A percentile compares a stretch with the other conserved stretches of the same genome.
Evolutionary conservation across 1,140 invertebrate species (phyloP).

Genomic region (Formica selysi): DNA sequence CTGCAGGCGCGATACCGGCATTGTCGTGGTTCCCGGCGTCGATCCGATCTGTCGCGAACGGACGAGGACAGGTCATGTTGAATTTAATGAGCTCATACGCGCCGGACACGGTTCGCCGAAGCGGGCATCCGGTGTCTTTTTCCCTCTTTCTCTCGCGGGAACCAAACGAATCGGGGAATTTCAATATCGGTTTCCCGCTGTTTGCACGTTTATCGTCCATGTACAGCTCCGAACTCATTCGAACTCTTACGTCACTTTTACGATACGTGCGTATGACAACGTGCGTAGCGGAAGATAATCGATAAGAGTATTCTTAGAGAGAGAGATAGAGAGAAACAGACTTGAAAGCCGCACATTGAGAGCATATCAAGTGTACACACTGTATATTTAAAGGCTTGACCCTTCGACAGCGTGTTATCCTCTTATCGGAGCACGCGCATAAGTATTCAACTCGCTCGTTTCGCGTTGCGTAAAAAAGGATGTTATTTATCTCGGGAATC

Average conservation of each 20-base stretch:
- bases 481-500: constrained; percentile 3
- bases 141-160: not conserved
- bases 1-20: constrained; percentile 9
- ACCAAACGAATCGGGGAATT: constrained; percentile 23
- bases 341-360: constrained; percentile 17
- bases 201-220: not conserved
- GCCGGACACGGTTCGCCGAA: constrained; percentile 42
- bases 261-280: not conserved
- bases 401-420: constrained; percentile 1
- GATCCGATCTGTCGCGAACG: constrained; percentile 49
- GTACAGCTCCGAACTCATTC: constrained; percentile 1
- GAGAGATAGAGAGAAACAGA: too few species aligned
- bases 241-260: constrained; percentile 19
- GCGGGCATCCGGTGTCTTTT: constrained; percentile 33
- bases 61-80: constrained; percentile 32
- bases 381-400: not conserved
- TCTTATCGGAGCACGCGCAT: constrained; percentile 1
- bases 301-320: constrained; percentile 24
- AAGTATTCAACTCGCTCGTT: not conserved
- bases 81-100: constrained; percentile 51
- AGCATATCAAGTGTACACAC: constrained; percentile 13
- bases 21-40: constrained; percentile 24
- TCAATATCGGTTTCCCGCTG: constrained; percentile 54
- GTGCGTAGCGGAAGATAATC: not conserved
- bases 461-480: constrained; percentile 15